Percentiles rank a stretch among this genome's conserved stretches.
These are phyloP conservation scores for Catocala fraxini DNA, from an alignment of 2,888 invertebrate genomes.

Conservation along the genomic window DNA sequence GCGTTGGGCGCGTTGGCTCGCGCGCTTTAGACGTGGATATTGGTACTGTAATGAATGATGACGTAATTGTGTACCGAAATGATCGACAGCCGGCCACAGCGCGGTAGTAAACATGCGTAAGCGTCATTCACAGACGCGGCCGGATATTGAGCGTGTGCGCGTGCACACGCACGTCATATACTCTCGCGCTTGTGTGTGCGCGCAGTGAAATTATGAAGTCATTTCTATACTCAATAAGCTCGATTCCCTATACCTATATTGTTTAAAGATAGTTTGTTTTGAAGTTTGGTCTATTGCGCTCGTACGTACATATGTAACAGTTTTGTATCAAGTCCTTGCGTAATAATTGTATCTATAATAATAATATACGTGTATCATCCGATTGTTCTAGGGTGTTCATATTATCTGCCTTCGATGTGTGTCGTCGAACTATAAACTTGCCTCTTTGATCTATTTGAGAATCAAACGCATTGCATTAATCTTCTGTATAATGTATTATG, in stretches of 20 bases:
- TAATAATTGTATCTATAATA: conserved; percentile 44
- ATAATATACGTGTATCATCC: conserved; percentile 47
- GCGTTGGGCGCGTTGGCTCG: conserved; percentile 31
- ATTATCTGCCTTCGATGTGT: conserved; percentile 40
- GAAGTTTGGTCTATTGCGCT: conserved; percentile 58
- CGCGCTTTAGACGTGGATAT: conserved; percentile 48
- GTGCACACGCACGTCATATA: conserved; percentile 50
- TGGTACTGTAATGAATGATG: conserved; percentile 65
- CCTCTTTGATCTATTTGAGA: conserved; percentile 44
- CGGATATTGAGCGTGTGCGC: conserved; percentile 68
- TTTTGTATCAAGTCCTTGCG: conserved; percentile 46
- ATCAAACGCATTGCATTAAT: conserved; percentile 14
- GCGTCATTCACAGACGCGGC: conserved; percentile 79
- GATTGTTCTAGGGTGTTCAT: conserved; percentile 49
- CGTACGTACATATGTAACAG: conserved; percentile 26
- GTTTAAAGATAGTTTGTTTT: conserved; percentile 59
- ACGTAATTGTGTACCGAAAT: conserved; percentile 74
- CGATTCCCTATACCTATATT: conserved; percentile 54
- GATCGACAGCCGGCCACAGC: conserved; percentile 72
- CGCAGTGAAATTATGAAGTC: conserved; percentile 74
- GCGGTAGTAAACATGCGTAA: conserved; percentile 82
- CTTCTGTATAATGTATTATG: conserved; percentile 4
- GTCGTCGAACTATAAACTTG: conserved; percentile 47
- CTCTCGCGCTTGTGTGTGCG: conserved; percentile 50
- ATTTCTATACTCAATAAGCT: conserved; percentile 70